phyloP scores from a whole-genome alignment of 2,888 invertebrate species.

The Drosophila atroscutellata region DNA sequence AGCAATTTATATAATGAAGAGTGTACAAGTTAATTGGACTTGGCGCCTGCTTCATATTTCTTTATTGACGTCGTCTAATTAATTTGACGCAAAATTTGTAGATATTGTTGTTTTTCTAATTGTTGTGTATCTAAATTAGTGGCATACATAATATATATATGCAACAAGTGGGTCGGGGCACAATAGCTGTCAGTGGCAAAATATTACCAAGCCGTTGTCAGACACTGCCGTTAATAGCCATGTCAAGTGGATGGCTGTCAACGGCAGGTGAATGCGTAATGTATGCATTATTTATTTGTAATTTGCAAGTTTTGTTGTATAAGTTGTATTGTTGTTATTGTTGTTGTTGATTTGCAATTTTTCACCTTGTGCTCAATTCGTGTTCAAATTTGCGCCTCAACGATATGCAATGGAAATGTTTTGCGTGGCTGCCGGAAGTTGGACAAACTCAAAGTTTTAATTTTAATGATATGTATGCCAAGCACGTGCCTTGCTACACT shows the following conservation, averaged over 20 bases:
- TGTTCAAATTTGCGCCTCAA: conserved; percentile 51
- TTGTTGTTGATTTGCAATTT: conserved; percentile 7
- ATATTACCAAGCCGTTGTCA: conserved; percentile 13
- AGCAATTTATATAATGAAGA: conserved; percentile 39
- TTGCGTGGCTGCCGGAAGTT: conserved; percentile 55
- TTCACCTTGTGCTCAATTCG: conserved; percentile 54
- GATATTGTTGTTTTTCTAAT: neutral
- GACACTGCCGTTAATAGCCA: conserved; percentile 16
- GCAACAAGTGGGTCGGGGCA: conserved; percentile 42
- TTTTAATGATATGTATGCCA: conserved; percentile 32
- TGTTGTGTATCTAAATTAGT: conserved; percentile 2
- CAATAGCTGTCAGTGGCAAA: conserved; percentile 52
- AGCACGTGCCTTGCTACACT: conserved; percentile 43
- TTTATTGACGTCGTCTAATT: conserved; percentile 45
- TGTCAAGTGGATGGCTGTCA: conserved; percentile 8
- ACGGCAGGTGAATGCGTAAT: neutral
- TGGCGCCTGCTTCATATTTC: conserved; percentile 53
- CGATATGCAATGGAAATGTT: conserved; percentile 62
- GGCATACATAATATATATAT: neutral
- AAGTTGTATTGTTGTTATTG: neutral
- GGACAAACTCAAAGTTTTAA: conserved; percentile 30
- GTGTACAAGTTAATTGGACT: conserved; percentile 58
- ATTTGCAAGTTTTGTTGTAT: no score
- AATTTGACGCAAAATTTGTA: conserved; percentile 19
- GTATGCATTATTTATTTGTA: neutral